Percentiles rank a stretch among this genome's conserved stretches.
Conservation (phyloP, 2,797 vertebrate genomes). For the Tolypeutes matacus region DNA sequence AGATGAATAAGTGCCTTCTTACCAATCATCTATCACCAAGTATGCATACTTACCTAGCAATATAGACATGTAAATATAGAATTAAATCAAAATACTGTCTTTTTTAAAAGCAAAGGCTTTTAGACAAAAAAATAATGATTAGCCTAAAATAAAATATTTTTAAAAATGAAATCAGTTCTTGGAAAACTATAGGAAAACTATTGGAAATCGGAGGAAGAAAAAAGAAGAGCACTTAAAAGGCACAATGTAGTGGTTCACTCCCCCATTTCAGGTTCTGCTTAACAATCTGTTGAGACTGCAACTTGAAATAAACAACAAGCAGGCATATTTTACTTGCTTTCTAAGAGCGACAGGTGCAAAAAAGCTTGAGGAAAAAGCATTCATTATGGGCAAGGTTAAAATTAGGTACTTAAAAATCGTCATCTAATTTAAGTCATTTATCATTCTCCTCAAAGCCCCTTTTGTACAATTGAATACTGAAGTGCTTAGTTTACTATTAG, state of each 20-base stretch:
- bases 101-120: not conserved
- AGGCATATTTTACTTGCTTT: constrained; percentile 78
- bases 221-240: constrained; percentile 39
- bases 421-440: constrained; percentile 90
- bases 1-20: not conserved
- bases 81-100: not conserved
- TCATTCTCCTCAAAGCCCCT: constrained; percentile 87
- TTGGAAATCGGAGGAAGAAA: constrained; percentile 10
- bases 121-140: constrained; percentile 8
- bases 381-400: constrained; percentile 88
- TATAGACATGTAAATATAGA: not conserved
- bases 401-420: constrained; percentile 87
- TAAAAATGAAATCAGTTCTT: no score
- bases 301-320: constrained; percentile 76
- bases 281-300: constrained; percentile 75
- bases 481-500: constrained; percentile 88
- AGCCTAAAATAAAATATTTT: constrained; percentile 14
- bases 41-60: not conserved
- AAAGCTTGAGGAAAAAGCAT: constrained; percentile 86
- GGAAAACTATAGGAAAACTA: not conserved
- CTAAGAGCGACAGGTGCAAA: constrained; percentile 89
- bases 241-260: not conserved
- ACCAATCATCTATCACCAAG: not conserved
- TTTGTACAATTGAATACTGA: constrained; percentile 88
- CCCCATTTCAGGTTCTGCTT: constrained; percentile 61